phyloP scores from a whole-genome alignment of 2,797 vertebrate species.

The Scomberomorus guttatus region DNA sequence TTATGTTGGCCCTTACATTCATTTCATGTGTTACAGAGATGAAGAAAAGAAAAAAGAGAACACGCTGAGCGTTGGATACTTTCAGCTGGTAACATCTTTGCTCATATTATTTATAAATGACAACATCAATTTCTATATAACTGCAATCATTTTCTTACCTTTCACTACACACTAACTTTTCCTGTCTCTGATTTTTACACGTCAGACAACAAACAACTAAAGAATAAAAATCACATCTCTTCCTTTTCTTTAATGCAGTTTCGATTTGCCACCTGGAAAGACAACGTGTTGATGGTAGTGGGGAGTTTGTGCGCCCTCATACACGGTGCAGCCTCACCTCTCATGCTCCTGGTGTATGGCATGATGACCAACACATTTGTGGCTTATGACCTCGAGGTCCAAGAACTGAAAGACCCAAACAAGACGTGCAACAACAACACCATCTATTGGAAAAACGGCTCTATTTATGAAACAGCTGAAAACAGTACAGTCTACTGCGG shows the following conservation, averaged over 20 bases:
- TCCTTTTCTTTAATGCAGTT: constrained; percentile 82
- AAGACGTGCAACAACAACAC: constrained; percentile 91
- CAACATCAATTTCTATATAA: background rate
- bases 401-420: constrained; percentile 88
- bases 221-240: background rate
- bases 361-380: constrained; percentile 95
- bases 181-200: background rate
- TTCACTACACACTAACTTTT: background rate
- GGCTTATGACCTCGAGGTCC: constrained; percentile 89
- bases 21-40: constrained; percentile 67
- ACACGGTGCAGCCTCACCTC: constrained; percentile 90
- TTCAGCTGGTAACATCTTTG: constrained; percentile 82
- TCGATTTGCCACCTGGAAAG: constrained; percentile 89
- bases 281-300: constrained; percentile 90
- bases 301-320: constrained; percentile 91
- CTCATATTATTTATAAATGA: constrained; percentile 1
- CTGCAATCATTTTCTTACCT: background rate
- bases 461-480: constrained; percentile 72
- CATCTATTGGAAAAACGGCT: constrained; percentile 90
- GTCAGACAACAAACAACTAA: background rate
- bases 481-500: constrained; percentile 80
- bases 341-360: constrained; percentile 91
- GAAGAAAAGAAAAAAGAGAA: constrained; percentile 65
- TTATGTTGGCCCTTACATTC: background rate
- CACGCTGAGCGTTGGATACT: constrained; percentile 80